Percentiles rank a stretch among this genome's conserved stretches.
These are phyloP conservation scores for Mylabris phalerata DNA, from an alignment of 1,140 invertebrate genomes.

Conservation along the genomic window DNA sequence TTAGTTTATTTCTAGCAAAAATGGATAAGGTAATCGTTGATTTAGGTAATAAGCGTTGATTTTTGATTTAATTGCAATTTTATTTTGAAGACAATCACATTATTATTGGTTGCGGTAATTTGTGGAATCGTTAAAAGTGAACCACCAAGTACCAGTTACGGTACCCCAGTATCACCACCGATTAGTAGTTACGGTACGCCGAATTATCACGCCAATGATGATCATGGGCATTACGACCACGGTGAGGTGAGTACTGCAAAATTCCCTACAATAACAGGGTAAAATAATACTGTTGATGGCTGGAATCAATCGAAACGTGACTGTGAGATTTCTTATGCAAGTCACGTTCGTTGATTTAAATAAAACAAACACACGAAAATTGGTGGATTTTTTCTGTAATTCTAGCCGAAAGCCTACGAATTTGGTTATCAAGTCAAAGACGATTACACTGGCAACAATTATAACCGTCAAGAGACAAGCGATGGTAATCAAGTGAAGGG, in stretches of 20 bases:
- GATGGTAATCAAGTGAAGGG: slow-evolving; percentile 66
- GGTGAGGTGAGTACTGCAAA: slow-evolving; percentile 22
- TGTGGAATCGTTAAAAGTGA: slow-evolving; percentile 14
- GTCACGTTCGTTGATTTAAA: too few species aligned
- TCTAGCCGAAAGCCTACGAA: slow-evolving; percentile 67
- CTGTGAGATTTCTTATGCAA: too few species aligned
- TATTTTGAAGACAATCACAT: too few species aligned
- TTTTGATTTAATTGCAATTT: too few species aligned
- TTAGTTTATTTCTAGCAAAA: too few species aligned
- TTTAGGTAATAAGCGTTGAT: too few species aligned
- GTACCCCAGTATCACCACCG: slow-evolving; percentile 23
- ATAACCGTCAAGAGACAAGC: slow-evolving; percentile 60
- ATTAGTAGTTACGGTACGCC: slow-evolving; percentile 25
- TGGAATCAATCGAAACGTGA: background rate
- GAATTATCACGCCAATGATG: slow-evolving; percentile 23
- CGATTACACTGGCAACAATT: slow-evolving; percentile 63
- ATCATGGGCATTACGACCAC: slow-evolving; percentile 24
- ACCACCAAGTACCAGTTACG: slow-evolving; percentile 26
- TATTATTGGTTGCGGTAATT: too few species aligned
- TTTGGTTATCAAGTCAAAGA: slow-evolving; percentile 75
- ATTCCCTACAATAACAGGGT: background rate
- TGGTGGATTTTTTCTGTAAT: too few species aligned
- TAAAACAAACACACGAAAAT: too few species aligned
- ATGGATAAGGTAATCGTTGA: too few species aligned
- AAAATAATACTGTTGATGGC: background rate